Conservation (phyloP, 2,113 vertebrate genomes). For the Aegithalos caudatus region DNA sequence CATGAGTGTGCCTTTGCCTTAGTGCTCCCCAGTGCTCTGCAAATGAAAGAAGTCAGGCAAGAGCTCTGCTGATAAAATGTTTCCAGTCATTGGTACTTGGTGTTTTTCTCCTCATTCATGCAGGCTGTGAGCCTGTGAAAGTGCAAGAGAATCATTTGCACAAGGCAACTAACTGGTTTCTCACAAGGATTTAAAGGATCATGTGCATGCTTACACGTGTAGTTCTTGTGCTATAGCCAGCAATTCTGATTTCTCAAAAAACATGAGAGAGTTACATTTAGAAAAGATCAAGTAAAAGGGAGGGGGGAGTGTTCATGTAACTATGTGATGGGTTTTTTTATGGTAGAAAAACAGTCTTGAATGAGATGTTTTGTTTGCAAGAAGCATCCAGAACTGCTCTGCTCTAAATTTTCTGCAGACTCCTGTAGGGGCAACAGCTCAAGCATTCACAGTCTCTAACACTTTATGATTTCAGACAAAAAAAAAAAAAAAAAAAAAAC, state of each 20-base stretch:
- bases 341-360: not conserved
- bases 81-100: not conserved
- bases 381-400: not conserved
- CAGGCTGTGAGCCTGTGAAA: not conserved
- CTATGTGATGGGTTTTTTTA: not conserved
- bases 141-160: not conserved
- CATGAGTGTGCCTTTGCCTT: rapidly evolving
- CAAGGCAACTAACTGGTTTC: not conserved
- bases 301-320: rapidly evolving
- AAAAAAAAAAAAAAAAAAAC: not conserved
- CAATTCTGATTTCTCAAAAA: not conserved
- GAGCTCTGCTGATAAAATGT: not conserved
- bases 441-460: not conserved
- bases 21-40: not conserved
- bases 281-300: not conserved
- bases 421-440: not conserved
- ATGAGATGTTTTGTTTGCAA: not conserved
- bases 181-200: not conserved
- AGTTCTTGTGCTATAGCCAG: not conserved
- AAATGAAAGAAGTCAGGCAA: not conserved
- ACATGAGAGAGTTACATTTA: not conserved
- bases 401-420: not conserved
- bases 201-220: not conserved
- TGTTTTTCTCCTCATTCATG: not conserved
- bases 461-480: not conserved